A percentile compares a stretch with the other conserved stretches of the same genome.
phyloP scores from a whole-genome alignment of 2,888 invertebrate species.

The Lumbricus terrestris region DNA sequence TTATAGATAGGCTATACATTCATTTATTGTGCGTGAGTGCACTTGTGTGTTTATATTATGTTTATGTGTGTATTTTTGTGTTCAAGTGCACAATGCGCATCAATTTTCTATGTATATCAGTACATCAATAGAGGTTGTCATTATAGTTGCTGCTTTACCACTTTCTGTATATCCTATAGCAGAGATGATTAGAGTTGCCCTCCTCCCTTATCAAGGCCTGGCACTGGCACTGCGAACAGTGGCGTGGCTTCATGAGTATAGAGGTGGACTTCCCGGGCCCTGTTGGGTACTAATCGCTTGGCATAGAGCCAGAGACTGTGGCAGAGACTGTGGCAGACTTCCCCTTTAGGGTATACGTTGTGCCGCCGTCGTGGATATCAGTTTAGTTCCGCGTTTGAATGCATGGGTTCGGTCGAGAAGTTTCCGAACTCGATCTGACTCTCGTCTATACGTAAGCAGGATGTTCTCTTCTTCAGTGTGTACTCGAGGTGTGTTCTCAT shows the following conservation, averaged over 20 bases:
- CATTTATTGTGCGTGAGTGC: no score
- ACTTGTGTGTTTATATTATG: background rate
- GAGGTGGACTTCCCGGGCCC: constrained; percentile 3
- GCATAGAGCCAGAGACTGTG: background rate
- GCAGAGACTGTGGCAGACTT: background rate
- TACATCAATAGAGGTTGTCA: no score
- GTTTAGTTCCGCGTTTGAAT: background rate
- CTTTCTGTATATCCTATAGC: no score
- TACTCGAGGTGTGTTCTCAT: background rate
- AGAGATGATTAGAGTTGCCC: no score
- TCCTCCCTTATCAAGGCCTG: no score
- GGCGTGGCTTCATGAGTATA: background rate
- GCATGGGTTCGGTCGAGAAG: background rate
- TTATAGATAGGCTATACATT: no score
- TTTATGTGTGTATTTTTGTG: background rate
- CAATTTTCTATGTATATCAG: background rate
- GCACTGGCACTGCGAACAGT: no score
- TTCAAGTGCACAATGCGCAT: background rate
- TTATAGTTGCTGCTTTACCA: no score
- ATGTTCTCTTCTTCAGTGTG: background rate
- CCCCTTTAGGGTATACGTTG: background rate
- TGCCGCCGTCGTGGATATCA: background rate
- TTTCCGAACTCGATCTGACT: background rate
- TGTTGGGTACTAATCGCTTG: background rate
- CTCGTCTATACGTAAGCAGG: background rate